phyloP scores from a whole-genome alignment of 2,888 invertebrate genomes.

The Pollenia angustigena region DNA sequence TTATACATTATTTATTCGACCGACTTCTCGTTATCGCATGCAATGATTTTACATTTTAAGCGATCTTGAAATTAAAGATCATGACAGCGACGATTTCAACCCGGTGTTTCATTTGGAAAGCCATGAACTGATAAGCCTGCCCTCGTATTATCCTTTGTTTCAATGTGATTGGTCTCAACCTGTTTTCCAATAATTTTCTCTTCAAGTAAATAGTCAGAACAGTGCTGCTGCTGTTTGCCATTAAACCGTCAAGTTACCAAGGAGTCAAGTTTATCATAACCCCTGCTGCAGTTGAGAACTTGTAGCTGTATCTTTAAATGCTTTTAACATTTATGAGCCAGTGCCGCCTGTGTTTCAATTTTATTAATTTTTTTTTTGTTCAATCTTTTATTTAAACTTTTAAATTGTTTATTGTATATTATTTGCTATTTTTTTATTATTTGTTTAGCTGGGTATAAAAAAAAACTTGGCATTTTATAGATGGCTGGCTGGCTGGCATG shows the following conservation, averaged over 20 bases:
- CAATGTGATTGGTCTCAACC: slow-evolving; percentile 8
- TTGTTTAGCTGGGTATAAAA: background rate
- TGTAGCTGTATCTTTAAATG: background rate
- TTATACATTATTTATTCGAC: too few relatives aligned
- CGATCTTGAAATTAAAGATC: too few relatives aligned
- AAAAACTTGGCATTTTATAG: slow-evolving; percentile 29
- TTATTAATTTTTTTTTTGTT: background rate
- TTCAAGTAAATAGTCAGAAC: slow-evolving; percentile 2
- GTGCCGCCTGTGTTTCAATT: background rate
- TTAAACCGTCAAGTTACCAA: slow-evolving; percentile 31
- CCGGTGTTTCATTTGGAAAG: too few relatives aligned
- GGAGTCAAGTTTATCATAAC: slow-evolving; percentile 27
- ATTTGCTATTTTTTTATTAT: slow-evolving; percentile 10
- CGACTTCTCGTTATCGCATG: too few relatives aligned
- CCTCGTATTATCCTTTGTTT: slow-evolving; percentile 13
- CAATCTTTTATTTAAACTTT: slow-evolving; percentile 17
- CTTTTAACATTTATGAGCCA: slow-evolving; percentile 2
- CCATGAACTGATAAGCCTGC: too few relatives aligned
- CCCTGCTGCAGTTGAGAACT: background rate
- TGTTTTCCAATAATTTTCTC: background rate
- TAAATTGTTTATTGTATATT: slow-evolving; percentile 35
- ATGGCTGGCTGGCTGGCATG: slow-evolving; percentile 43
- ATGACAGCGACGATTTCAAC: too few relatives aligned
- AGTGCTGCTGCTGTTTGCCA: background rate
- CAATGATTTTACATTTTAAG: too few relatives aligned